Evolutionary conservation across 2,113 vertebrate genomes (phyloP), one percentile per base, ranked within the genome.

Genomic region (Zosterops japonicus): DNA sequence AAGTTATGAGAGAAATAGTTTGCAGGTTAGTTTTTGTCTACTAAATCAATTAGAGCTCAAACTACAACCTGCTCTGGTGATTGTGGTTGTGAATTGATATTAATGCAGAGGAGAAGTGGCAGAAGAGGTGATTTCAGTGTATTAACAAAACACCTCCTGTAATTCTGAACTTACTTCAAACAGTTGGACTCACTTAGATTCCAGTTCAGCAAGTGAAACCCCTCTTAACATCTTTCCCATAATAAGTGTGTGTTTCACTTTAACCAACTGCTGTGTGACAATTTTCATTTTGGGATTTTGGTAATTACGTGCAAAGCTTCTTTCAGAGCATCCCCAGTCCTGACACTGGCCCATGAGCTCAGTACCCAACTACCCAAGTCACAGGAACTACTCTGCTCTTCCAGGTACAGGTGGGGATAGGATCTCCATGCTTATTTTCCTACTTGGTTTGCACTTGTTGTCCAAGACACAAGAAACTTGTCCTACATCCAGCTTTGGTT

Each of bases 341-440:
- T 0, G 1, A 55, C 69, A 33, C 56, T 81, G 77, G 13, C 56
- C 13, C 2, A 0, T 31, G 74, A 60, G n/a, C 44, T 85, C 78
- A 3, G 2, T 39, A 52, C 11, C 14, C 3, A 3, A 0, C 14
- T 72, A 10, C 24, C 42, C 24, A 35, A 11, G 28, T 24, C 1
- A 1, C 47, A 10, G 52, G 41, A 12, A 4, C 22, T 74, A 19
- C 41, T 79, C 21, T 36, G 0, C 0, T 70, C 49, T 78, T 69
- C 33, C 39, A 47, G 31, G 0, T 53, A 1, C 5, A 39, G 2
- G 9, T 63, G 35, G 5, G 35, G 9, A 14, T 22, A 18, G 44
- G 19, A 36, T 75, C 79, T 76, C 57, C 19, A 5, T 14, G 44
- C 47, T 35, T 39, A 1, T 49, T 76, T 87, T 71, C 76, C 64